These are phyloP conservation scores for Chaetura pelagica DNA, from an alignment of 2,113 vertebrate species.

Conservation along the genomic window DNA sequence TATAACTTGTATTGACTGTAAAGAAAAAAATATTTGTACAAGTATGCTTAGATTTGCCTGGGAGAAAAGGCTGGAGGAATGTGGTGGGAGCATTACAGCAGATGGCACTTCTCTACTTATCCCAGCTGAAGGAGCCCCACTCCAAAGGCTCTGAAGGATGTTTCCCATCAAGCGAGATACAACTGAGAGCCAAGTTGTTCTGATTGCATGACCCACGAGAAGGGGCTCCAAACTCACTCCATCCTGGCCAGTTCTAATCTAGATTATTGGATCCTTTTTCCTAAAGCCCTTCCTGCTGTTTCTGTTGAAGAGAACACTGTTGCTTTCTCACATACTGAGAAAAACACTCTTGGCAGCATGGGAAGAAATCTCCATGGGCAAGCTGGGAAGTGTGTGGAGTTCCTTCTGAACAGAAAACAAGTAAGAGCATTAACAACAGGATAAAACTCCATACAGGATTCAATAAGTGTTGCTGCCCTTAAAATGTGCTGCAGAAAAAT, in stretches of 20 bases:
- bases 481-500: not conserved
- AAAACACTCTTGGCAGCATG: not conserved
- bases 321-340: not conserved
- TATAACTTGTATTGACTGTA: not conserved
- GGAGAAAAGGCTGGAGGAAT: not conserved
- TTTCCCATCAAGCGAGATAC: not conserved
- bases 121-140: not conserved
- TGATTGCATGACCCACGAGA: not conserved
- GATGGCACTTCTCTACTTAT: not conserved
- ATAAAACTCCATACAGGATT: not conserved
- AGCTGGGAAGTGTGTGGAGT: not conserved
- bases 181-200: not conserved
- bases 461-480: not conserved
- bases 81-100: not conserved
- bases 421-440: not conserved
- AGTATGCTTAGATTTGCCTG: not conserved
- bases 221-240: not conserved
- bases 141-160: accelerated
- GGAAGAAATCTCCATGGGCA: not conserved
- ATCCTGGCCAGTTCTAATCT: not conserved
- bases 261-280: not conserved
- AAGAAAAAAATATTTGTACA: not conserved
- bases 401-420: not conserved
- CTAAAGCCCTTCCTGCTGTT: not conserved
- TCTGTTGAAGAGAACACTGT: not conserved